phyloP scores from a whole-genome alignment of 1,140 invertebrate species.

The Drusus annulatus region DNA sequence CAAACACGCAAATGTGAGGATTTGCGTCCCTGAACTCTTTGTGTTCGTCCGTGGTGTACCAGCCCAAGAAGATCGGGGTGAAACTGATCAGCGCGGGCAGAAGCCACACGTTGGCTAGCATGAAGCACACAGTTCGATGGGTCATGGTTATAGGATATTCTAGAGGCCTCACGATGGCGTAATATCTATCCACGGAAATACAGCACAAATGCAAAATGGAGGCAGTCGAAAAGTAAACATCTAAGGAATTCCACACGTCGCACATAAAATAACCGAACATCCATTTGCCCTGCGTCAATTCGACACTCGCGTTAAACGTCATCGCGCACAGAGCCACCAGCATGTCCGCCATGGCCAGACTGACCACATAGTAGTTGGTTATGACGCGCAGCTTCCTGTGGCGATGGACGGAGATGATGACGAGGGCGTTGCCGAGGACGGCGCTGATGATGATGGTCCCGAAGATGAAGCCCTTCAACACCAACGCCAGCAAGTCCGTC shows the following conservation, averaged over 20 bases:
- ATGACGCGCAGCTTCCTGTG: constrained; percentile 85
- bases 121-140: constrained; percentile 83
- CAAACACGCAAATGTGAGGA: constrained; percentile 87
- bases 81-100: constrained; percentile 94
- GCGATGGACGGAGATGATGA: constrained; percentile 84
- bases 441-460: constrained; percentile 88
- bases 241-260: constrained; percentile 94
- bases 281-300: constrained; percentile 85
- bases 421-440: constrained; percentile 88
- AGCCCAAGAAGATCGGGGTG: constrained; percentile 94
- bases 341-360: constrained; percentile 92
- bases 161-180: constrained; percentile 89
- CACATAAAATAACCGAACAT: constrained; percentile 91
- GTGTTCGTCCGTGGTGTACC: constrained; percentile 90
- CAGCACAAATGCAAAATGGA: constrained; percentile 96
- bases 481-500: constrained; percentile 72
- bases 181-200: constrained; percentile 94
- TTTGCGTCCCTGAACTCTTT: constrained; percentile 77
- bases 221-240: constrained; percentile 96
- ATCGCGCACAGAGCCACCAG: constrained; percentile 93
- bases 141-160: constrained; percentile 94
- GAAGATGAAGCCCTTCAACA: constrained; percentile 84
- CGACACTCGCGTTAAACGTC: constrained; percentile 95
- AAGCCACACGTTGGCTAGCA: constrained; percentile 91
- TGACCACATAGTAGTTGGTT: constrained; percentile 97